Percentiles rank a stretch among this genome's conserved stretches.
Conservation (phyloP, 2,888 invertebrate genomes). For the Drosophila mimica region DNA sequence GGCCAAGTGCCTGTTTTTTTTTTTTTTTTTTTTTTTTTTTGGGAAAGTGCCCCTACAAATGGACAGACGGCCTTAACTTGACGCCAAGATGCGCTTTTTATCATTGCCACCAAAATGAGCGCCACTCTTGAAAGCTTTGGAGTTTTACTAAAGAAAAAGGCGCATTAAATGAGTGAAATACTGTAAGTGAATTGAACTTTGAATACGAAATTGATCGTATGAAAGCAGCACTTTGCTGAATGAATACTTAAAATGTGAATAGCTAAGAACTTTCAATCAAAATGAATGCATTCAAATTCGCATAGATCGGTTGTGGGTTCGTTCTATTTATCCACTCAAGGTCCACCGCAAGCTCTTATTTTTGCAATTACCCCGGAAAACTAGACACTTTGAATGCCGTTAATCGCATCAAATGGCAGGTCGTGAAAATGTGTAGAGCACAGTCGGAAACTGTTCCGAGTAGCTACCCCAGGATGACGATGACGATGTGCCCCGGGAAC, state of each 20-base stretch:
- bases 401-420: conserved; percentile 51
- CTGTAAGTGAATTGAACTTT: background rate
- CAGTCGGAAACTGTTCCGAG: conserved; percentile 31
- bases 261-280: background rate
- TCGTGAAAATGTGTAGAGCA: background rate
- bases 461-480: conserved; percentile 28
- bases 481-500: conserved; percentile 1
- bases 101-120: conserved; percentile 28
- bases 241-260: background rate
- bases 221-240: background rate
- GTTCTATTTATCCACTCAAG: background rate
- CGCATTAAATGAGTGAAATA: background rate
- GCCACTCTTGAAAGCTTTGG: conserved; percentile 39
- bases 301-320: background rate
- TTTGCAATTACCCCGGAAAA: conserved; percentile 55
- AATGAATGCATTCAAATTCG: background rate
- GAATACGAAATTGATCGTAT: background rate
- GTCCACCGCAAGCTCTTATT: conserved; percentile 33
- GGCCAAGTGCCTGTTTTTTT: conserved; percentile 32
- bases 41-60: conserved; percentile 44
- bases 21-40: conserved; percentile 13
- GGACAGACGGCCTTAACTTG: background rate
- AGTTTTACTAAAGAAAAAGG: background rate
- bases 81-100: conserved; percentile 16
- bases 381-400: conserved; percentile 54